Evolutionary conservation across 2,113 vertebrate genomes (phyloP), one percentile per base, ranked within the genome.

Genomic region (Lophotis ruficrista): DNA sequence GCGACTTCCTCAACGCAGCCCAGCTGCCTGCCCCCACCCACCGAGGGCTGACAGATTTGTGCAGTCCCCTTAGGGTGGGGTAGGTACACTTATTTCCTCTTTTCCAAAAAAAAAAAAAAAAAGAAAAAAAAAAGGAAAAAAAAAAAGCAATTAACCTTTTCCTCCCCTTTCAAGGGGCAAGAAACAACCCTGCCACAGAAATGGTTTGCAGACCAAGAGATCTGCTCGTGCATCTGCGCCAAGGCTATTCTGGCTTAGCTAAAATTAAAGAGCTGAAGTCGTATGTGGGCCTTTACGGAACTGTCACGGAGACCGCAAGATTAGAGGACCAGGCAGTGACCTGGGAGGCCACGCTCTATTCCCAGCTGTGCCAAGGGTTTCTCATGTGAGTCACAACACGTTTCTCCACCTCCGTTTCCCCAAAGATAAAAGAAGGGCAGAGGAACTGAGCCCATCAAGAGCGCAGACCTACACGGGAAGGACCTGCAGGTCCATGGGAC

Each of bases 11-110:
- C 78, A 85, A 86, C n/a, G 6, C 66, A 78, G 48, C 83, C 83
- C 88, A 81, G 91, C 91, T 81, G 89, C 53, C 69, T n/a, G 92
- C 81, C 73, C 89, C 91, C 94, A 88, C 94, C 96, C 87, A 1
- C 62, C 62, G 7, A 21, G 61, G 76, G 75, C 89, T 96, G 96
- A 94, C 92, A 96, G 96, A 96, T 97, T 78, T 89, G 95, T 91
- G 78, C 76, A 68, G 91, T 93, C 86, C 62, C 60, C 51, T 66
- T 37, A 64, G 96, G 96, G 96, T 78, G 95, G 93, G 87, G 92
- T 77, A 54, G 71, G 75, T 78, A 65, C 54, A 87, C 70, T 86
- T 88, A 91, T 91, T 97, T 94, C 96, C 95, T 94, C 93, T 69
- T 53, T 10, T 21, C 24, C 4, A 19, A 17, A 48, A 37, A 28